Evolutionary conservation across 30 jellyfish, hydroid and myxozoan genomes (phyloP).

Genomic region (Rhopilema esculentum): DNA sequence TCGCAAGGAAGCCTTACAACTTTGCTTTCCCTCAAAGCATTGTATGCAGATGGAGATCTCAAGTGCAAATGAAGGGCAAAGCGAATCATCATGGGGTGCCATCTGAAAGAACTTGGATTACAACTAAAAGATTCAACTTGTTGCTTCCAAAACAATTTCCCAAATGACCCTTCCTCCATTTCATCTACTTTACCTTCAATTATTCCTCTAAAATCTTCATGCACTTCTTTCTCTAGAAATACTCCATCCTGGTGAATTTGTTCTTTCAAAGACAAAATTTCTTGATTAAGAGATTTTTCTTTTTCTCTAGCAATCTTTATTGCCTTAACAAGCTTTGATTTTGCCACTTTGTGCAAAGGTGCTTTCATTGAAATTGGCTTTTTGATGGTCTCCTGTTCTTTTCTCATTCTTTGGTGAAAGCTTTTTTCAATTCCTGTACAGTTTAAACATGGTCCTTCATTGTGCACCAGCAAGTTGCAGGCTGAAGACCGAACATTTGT

Average conservation of each 20-base stretch:
- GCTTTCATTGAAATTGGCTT: background rate
- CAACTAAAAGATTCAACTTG: background rate
- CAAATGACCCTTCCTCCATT: background rate
- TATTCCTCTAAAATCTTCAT: background rate
- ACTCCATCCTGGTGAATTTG: background rate
- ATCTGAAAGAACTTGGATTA: background rate
- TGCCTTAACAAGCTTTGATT: background rate
- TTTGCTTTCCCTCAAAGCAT: constrained; percentile 54
- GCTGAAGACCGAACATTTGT: background rate
- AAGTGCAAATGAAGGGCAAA: background rate
- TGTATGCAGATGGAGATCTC: constrained; percentile 62
- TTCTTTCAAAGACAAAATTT: background rate
- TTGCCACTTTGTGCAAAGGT: background rate
- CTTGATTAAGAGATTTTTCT: background rate
- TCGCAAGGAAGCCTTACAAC: constrained; percentile 43
- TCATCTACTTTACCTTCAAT: background rate
- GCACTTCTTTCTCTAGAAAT: background rate
- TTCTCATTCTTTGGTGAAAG: background rate
- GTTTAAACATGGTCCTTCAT: background rate
- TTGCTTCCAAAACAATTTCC: background rate
- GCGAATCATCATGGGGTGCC: background rate
- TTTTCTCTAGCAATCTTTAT: background rate
- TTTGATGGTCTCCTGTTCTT: background rate
- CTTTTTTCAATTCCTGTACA: background rate
- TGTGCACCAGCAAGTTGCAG: background rate